Base-by-base conservation (phyloP, 92 coral and sea anemone species). In the Parazoanthus darwini region DNA sequence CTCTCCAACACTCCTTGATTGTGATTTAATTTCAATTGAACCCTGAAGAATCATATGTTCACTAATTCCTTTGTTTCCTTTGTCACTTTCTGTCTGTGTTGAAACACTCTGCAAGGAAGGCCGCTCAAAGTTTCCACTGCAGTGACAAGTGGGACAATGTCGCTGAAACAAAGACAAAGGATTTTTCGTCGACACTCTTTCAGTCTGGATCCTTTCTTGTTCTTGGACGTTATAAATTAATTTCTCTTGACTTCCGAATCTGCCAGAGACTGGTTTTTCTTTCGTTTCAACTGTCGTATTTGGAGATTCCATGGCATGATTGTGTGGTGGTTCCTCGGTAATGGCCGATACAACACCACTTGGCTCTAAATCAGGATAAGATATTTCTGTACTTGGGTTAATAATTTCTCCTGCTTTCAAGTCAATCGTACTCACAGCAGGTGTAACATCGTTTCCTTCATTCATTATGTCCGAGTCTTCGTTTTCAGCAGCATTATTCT, bases 81-180 rank as follows among this genome's bases (percentile, higher is more conserved):
- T 25, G 25, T 23, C 13, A 39, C 51, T 44, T 39, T 38, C 80
- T 1, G 80, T 76, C 80, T 76, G 80, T 8, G 80, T 76, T 76
- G 80, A 76, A 39, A 76, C 46, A 39, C 80, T 76, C 26, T n/a
- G 80, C 80, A 39, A 39, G 26, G n/a, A 18, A 20, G 80, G 50
- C 26, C 15, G 80, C 46, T 39, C 80, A 76, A 36, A 20, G 46
- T 76, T 39, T 37, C 50, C 80, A 76, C 54, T 25, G 25, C 80
- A 76, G 6, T 39, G 43, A 39, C 80, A 76, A 15, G 80, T 76
- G 33, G 51, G 80, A n/a, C 80, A 76, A n/a, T 76, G 80, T 39
- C 80, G 51, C 20, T 76, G 80, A 23, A 76, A 3, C 13, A 16
- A 18, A 39, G 78, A 14, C 22, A 23, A 36, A 36, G 78, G 14